A percentile compares a stretch with the other conserved stretches of the same genome.
Evolutionary conservation across 1,140 invertebrate genomes (phyloP).

Genomic region (Whitmania pigra): DNA sequence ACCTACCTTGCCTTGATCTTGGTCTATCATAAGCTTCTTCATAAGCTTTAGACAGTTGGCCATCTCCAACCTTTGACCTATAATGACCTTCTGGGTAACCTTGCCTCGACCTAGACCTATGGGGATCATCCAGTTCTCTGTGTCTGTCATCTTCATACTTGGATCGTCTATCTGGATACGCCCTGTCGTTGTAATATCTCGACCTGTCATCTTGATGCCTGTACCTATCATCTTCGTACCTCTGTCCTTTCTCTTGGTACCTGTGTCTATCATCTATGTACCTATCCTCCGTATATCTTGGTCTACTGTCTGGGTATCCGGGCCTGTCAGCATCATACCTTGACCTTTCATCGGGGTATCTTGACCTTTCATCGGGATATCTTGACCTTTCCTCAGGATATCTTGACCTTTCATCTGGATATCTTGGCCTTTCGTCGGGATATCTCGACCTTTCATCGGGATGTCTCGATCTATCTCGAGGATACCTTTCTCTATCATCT

Average conservation of each 20-base stretch:
- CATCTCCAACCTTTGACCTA: no score
- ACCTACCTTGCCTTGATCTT: conserved; percentile 31
- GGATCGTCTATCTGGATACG: no score
- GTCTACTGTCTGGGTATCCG: neutral
- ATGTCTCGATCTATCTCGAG: no score
- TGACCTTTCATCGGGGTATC: neutral
- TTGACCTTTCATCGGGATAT: neutral
- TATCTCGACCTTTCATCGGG: no score
- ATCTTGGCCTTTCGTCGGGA: no score
- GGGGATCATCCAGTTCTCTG: neutral
- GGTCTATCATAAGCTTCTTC: conserved; percentile 35
- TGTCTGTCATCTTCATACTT: neutral
- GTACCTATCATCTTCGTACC: neutral
- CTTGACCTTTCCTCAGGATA: no score
- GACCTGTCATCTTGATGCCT: neutral
- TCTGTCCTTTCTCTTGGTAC: neutral
- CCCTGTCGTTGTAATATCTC: neutral
- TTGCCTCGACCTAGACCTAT: neutral
- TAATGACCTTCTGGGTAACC: no score
- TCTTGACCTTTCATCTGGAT: no score
- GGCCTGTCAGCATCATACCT: neutral
- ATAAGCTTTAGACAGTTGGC: no score
- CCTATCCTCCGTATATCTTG: neutral
- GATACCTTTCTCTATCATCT: no score
- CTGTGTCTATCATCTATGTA: neutral